Percentiles rank a stretch among this genome's conserved stretches.
These are phyloP conservation scores for Cylas formicarius DNA, from an alignment of 1,140 invertebrate genomes.

Conservation along the genomic window DNA sequence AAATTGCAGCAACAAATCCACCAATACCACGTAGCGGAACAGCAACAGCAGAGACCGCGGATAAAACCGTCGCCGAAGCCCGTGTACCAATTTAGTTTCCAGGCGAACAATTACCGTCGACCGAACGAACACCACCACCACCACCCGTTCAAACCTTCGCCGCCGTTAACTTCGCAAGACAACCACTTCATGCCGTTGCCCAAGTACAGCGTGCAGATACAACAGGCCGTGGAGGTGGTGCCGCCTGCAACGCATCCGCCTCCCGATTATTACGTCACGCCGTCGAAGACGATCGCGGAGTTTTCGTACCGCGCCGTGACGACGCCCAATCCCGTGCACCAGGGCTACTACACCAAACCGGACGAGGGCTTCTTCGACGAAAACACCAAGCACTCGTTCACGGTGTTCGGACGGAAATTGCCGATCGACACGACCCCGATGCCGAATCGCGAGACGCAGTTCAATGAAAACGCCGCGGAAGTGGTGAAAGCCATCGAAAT, in stretches of 20 bases:
- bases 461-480: conserved; percentile 47
- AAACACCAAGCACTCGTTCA: conserved; percentile 69
- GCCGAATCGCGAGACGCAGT: conserved; percentile 17
- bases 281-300: conserved; percentile 28
- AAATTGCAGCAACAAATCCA: conserved; percentile 40
- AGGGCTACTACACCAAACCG: conserved; percentile 63
- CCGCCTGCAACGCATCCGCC: conserved; percentile 13
- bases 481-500: conserved; percentile 25
- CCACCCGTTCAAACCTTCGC: conserved; percentile 38
- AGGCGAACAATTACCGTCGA: conserved; percentile 46
- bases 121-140: conserved; percentile 41
- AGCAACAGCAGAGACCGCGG: conserved; percentile 40
- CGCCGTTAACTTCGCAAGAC: conserved; percentile 42
- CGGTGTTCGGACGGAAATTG: conserved; percentile 66
- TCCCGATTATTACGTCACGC: conserved; percentile 6
- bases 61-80: conserved; percentile 42
- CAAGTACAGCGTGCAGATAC: conserved; percentile 51
- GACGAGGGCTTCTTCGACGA: conserved; percentile 64
- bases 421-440: conserved; percentile 46
- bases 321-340: conserved; percentile 56
- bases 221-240: conserved; percentile 37
- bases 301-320: conserved; percentile 41
- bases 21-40: conserved; percentile 43
- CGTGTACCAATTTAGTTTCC: conserved; percentile 54
- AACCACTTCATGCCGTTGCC: conserved; percentile 56